Evolutionary conservation across 2,797 vertebrate species (phyloP).

Genomic region (Cossypha caffra): DNA sequence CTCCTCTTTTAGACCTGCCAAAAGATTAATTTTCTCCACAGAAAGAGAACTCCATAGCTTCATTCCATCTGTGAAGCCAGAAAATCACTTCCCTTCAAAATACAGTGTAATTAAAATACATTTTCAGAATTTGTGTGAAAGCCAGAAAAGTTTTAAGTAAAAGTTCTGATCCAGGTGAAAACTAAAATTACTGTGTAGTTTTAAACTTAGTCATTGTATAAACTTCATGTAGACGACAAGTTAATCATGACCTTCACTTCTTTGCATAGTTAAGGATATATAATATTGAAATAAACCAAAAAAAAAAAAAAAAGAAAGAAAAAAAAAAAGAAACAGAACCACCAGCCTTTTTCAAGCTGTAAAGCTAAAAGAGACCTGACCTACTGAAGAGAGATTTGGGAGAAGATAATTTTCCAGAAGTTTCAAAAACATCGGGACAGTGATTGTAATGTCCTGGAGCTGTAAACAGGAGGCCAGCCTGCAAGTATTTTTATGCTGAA

Average conservation of each 20-base stretch:
- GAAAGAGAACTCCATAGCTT: background rate
- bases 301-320: too few relatives aligned
- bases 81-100: background rate
- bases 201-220: background rate
- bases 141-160: background rate
- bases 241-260: background rate
- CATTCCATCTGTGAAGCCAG: background rate
- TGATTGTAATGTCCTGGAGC: background rate
- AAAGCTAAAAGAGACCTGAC: background rate
- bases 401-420: background rate
- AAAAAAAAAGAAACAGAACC: background rate
- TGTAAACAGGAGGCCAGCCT: background rate
- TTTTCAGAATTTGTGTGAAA: background rate
- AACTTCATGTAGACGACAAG: background rate
- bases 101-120: background rate
- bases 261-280: background rate
- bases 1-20: background rate
- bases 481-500: background rate
- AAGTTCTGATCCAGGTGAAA: background rate
- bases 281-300: background rate
- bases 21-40: conserved; percentile 16
- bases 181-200: background rate
- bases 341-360: background rate
- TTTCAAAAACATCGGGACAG: background rate
- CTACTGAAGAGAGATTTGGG: background rate